Evolutionary conservation across 2,797 vertebrate species (phyloP), one percentile per base, ranked within the genome.

Genomic region (Oreochromis mossambicus): DNA sequence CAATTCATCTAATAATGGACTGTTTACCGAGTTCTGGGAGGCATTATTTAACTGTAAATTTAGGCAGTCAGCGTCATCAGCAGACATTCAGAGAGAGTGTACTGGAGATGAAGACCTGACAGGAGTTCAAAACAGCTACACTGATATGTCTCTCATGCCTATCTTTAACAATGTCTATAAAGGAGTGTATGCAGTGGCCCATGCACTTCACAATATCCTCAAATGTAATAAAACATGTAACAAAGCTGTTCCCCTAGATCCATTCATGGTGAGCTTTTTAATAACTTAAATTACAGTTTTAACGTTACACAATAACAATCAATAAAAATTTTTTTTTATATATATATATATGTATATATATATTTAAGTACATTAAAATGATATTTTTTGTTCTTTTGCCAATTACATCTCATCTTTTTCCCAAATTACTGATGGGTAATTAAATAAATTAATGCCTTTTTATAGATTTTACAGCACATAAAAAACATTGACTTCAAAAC

Each of bases 61-160:
- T 24, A 54, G n/a, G 51, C n/a, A 54, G n/a, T 54, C 11, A 24
- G 17, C 12, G 4, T 79, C 63, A 58, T 7, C 84, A 24, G 12
- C 34, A 9, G 43, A 5, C 3, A 77, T 55, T 75, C 55, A 51
- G 48, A 89, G 80, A 79, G 13, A 55, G 46, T 96, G 95, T 70
- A 95, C 92, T 19, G 95, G 95, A 79, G 12, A 86, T 41, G 95
- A 95, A 84, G 83, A 92, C 24, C 19, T 95, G 48, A 87, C 56
- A 6, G 83, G 80, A 32, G 56, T 94, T 5, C 70, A 93, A 63
- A 95, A 94, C 88, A 83, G 78, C 21, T 96, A 92, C 80, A 96
- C 93, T 66, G 95, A 96, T 15, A 94, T 95, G 93, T 95, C 95
- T 8, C 87, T 95, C 32, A 94, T 96, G 93, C 92, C 94, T 2